phyloP scores from a whole-genome alignment of 2,888 invertebrate species.

The Diplazon laetatorius region DNA sequence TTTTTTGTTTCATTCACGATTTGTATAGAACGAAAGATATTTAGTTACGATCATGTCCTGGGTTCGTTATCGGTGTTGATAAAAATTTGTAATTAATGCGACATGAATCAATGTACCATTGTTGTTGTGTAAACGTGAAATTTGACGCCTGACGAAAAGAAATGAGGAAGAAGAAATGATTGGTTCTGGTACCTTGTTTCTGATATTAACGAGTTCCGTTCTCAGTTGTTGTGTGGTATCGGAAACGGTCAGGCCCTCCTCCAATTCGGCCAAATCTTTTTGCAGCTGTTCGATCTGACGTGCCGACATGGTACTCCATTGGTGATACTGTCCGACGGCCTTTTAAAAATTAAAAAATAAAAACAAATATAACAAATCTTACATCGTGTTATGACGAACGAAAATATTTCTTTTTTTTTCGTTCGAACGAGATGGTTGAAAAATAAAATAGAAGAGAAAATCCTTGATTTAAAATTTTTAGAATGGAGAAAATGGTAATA shows the following conservation, averaged over 20 bases:
- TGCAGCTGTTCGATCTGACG: constrained; percentile 90
- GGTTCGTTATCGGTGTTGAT: constrained; percentile 6
- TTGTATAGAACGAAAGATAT: constrained; percentile 3
- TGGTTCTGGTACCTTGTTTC: constrained; percentile 88
- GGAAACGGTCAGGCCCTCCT: constrained; percentile 87
- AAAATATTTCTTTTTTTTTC: too few species aligned
- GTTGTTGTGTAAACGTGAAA: too few species aligned
- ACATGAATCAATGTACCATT: too few species aligned
- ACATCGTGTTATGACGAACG: too few species aligned
- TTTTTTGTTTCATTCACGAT: background rate
- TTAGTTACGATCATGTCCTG: constrained; percentile 15
- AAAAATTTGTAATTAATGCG: constrained; percentile 20
- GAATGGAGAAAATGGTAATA: too few species aligned
- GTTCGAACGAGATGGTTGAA: too few species aligned
- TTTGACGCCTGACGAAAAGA: too few species aligned
- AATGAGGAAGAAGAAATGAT: too few species aligned
- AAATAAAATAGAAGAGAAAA: too few species aligned
- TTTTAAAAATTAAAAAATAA: too few species aligned
- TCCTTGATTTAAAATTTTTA: too few species aligned
- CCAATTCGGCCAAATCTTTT: constrained; percentile 87
- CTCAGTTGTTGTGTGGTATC: constrained; percentile 88
- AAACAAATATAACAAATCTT: too few species aligned
- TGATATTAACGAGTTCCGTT: constrained; percentile 89
- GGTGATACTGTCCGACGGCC: constrained; percentile 86
- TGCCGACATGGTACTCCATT: constrained; percentile 90